Percentiles rank a stretch among this genome's conserved stretches.
phyloP scores from a whole-genome alignment of 2,888 invertebrate genomes.

The Autographa pulchrina region DNA sequence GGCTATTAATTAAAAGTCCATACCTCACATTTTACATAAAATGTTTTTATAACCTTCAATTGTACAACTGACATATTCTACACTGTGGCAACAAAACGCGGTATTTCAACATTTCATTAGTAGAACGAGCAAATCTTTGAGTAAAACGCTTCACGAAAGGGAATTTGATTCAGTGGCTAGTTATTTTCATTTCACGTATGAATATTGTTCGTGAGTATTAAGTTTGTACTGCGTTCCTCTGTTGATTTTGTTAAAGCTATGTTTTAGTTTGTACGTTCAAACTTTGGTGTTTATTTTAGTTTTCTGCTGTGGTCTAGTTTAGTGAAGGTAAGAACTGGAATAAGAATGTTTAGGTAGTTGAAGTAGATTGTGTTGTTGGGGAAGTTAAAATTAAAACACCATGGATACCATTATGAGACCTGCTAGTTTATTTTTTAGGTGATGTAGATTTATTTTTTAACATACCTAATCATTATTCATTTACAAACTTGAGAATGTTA shows the following conservation, averaged over 20 bases:
- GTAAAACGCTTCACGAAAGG: slow-evolving; percentile 64
- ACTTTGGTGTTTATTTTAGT: slow-evolving; percentile 5
- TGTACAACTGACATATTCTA: slow-evolving; percentile 34
- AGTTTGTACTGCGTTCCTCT: slow-evolving; percentile 1
- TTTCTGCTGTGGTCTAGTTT: background rate
- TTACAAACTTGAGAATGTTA: too few species aligned
- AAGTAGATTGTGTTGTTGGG: background rate
- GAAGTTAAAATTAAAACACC: background rate
- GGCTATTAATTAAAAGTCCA: too few species aligned
- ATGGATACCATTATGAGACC: too few species aligned
- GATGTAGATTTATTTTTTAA: too few species aligned
- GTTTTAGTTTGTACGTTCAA: slow-evolving; percentile 5
- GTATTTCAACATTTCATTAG: slow-evolving; percentile 77
- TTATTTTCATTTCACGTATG: slow-evolving; percentile 57
- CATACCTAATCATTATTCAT: too few species aligned
- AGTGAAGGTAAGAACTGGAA: background rate
- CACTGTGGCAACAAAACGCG: slow-evolving; percentile 54
- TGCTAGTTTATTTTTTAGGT: too few species aligned
- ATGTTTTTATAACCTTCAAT: background rate
- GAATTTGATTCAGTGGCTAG: slow-evolving; percentile 70
- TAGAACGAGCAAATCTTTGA: slow-evolving; percentile 75
- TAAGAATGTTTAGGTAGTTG: background rate
- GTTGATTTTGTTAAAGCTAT: slow-evolving; percentile 21
- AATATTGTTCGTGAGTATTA: slow-evolving; percentile 22
- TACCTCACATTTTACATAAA: too few species aligned